A percentile compares a stretch with the other conserved stretches of the same genome.
Conservation (phyloP, 1,140 invertebrate species). For the Bilobella aurantiaca region DNA sequence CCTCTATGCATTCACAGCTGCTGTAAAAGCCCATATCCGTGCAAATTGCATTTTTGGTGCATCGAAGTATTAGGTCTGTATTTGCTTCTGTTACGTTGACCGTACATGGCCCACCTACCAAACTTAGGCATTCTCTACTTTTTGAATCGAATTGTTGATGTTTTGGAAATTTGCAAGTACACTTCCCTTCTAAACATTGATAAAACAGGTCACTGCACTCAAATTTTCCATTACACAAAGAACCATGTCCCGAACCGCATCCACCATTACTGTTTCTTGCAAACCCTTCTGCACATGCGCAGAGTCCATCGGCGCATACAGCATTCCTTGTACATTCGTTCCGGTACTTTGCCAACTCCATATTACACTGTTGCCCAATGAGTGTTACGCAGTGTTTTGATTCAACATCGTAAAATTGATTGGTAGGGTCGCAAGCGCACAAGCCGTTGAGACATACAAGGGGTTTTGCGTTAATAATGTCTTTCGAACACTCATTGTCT, state of each 20-base stretch:
- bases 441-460: conserved; percentile 11
- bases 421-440: conserved; percentile 12
- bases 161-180: conserved; percentile 14
- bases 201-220: conserved; percentile 15
- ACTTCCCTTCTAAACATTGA: conserved; percentile 14
- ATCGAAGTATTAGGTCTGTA: conserved; percentile 2
- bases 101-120: conserved; percentile 19
- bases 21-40: conserved; percentile 16
- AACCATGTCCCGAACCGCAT: conserved; percentile 5
- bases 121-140: conserved; percentile 12
- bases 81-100: background rate
- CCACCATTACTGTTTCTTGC: background rate
- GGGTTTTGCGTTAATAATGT: conserved; percentile 9
- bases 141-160: conserved; percentile 19
- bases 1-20: conserved; percentile 13
- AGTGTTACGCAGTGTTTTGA: conserved; percentile 12
- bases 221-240: background rate
- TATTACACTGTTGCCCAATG: conserved; percentile 13
- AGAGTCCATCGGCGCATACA: conserved; percentile 13
- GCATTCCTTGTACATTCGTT: conserved; percentile 20
- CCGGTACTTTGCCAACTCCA: background rate
- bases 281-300: conserved; percentile 4
- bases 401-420: conserved; percentile 15
- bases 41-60: conserved; percentile 18
- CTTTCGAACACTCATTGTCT: conserved; percentile 12